Evolutionary conservation across 2,797 vertebrate species (phyloP).

Genomic region (Catostomus latipinnis): DNA sequence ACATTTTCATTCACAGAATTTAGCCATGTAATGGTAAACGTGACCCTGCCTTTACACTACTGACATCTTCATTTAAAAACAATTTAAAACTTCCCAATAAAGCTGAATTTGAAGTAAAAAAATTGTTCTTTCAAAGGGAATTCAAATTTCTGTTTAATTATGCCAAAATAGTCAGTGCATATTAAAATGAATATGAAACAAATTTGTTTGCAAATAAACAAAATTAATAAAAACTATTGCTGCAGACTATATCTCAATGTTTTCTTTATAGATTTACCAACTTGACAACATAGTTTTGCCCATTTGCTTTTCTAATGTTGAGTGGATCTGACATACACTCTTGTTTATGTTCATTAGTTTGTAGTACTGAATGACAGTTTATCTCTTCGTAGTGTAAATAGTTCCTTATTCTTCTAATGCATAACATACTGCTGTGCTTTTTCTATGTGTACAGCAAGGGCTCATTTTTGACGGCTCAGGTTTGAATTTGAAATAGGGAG

Average conservation of each 20-base stretch:
- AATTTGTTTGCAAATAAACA: no score
- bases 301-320: neutral
- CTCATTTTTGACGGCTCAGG: slow-evolving; percentile 17
- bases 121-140: no score
- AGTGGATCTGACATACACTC: slow-evolving; percentile 33
- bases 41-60: neutral
- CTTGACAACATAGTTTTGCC: neutral
- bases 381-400: slow-evolving; percentile 27
- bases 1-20: no score
- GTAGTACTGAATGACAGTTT: neutral
- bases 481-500: slow-evolving; percentile 12
- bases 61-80: no score
- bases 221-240: neutral
- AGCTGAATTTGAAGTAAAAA: no score
- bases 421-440: slow-evolving; percentile 46
- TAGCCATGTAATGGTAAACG: no score
- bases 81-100: no score
- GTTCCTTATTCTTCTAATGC: slow-evolving; percentile 10
- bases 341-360: slow-evolving; percentile 31
- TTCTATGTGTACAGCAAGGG: slow-evolving; percentile 31
- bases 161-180: neutral
- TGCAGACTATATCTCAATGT: neutral
- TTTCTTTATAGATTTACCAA: neutral
- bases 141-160: no score
- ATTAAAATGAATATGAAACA: neutral